Evolutionary conservation across 2,113 vertebrate genomes (phyloP).

Genomic region (Lepisosteus oculatus): DNA sequence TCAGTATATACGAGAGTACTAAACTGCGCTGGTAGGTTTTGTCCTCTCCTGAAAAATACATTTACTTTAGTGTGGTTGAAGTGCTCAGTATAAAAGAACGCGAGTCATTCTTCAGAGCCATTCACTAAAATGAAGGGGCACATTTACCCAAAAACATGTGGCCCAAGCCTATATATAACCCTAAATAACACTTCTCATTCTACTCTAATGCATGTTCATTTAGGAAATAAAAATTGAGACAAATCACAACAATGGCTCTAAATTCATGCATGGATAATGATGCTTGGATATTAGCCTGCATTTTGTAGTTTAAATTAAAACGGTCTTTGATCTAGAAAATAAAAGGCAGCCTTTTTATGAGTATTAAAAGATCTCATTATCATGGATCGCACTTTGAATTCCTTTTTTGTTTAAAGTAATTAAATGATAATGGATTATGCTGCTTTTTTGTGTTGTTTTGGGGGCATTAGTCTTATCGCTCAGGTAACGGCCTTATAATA

Average conservation of each 20-base stretch:
- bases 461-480: conserved; percentile 39
- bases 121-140: too few relatives aligned
- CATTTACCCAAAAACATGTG: too few relatives aligned
- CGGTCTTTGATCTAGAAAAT: conserved; percentile 35
- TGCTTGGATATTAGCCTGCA: conserved; percentile 10
- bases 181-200: too few relatives aligned
- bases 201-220: too few relatives aligned
- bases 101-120: too few relatives aligned
- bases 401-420: conserved; percentile 51
- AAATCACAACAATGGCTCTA: conserved; percentile 10
- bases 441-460: conserved; percentile 19
- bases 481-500: conserved; percentile 40
- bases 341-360: conserved; percentile 30
- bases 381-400: conserved; percentile 37
- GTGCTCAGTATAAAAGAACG: too few relatives aligned
- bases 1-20: too few relatives aligned
- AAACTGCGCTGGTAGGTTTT: too few relatives aligned
- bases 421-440: conserved; percentile 52
- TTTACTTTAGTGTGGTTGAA: too few relatives aligned
- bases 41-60: too few relatives aligned
- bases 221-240: too few relatives aligned
- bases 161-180: too few relatives aligned
- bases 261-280: conserved; percentile 24
- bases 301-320: conserved; percentile 27
- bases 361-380: conserved; percentile 48